phyloP scores from a whole-genome alignment of 2,113 vertebrate species.

The Macaca mulatta region DNA sequence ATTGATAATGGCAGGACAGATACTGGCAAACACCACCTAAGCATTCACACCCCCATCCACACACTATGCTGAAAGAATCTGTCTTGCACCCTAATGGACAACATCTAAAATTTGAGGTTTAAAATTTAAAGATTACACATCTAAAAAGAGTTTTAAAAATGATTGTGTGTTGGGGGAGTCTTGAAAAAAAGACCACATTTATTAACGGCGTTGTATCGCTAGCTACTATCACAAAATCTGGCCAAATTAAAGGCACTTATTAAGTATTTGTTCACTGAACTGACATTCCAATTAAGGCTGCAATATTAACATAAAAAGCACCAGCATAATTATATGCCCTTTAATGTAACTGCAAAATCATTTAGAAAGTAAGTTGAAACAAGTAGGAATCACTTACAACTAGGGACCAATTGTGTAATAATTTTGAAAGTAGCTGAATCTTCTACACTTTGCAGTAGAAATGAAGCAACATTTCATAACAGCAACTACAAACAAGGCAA shows the following conservation, averaged over 20 bases:
- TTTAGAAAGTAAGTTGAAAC: constrained; percentile 32
- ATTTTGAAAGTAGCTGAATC: constrained; percentile 53
- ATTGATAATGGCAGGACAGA: background rate
- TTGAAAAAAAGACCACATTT: background rate
- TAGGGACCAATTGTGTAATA: background rate
- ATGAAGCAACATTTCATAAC: background rate
- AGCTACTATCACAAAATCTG: background rate
- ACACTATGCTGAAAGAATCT: background rate
- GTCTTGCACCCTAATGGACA: background rate
- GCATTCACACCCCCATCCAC: background rate
- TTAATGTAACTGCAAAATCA: constrained; percentile 49
- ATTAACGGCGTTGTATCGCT: background rate
- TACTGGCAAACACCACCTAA: background rate
- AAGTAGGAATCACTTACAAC: background rate
- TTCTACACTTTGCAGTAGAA: background rate
- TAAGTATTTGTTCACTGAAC: background rate
- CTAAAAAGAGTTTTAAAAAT: background rate
- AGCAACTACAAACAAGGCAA: background rate
- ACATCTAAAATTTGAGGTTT: background rate
- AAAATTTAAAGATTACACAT: background rate
- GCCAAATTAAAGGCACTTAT: background rate
- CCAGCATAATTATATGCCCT: background rate
- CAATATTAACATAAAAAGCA: constrained; percentile 27
- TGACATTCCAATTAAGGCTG: constrained; percentile 29
- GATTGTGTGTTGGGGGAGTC: background rate